Evolutionary conservation across 2,113 vertebrate genomes (phyloP).

Genomic region (Bufo bufo): DNA sequence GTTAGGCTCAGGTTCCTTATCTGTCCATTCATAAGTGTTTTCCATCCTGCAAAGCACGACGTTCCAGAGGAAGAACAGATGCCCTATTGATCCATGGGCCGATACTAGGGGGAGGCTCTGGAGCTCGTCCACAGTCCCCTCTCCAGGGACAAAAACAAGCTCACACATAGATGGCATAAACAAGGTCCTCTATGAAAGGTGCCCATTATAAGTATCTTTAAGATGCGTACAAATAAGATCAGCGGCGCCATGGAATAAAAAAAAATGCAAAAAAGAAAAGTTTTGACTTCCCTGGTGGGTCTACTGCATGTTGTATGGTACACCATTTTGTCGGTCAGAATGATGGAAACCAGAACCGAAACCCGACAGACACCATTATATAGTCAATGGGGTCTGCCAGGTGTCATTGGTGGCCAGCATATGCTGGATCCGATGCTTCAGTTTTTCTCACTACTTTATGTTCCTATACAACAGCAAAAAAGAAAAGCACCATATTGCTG

Average conservation of each 20-base stretch:
- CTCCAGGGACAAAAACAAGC: not conserved
- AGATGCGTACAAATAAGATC: not conserved
- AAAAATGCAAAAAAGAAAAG: no score
- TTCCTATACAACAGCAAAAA: no score
- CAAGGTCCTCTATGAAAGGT: not conserved
- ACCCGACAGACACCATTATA: no score
- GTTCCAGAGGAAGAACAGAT: conserved; percentile 8
- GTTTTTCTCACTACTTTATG: no score
- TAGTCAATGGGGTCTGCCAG: no score
- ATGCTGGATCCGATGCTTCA: no score
- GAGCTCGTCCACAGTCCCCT: not conserved
- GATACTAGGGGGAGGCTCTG: not conserved
- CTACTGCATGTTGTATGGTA: no score
- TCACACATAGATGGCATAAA: not conserved
- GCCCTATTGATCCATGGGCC: not conserved
- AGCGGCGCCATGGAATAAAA: not conserved
- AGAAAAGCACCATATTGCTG: no score
- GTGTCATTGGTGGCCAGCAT: no score
- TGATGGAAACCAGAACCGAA: no score
- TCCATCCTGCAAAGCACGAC: not conserved
- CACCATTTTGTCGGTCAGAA: no score
- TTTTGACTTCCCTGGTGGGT: no score
- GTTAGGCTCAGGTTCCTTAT: not conserved
- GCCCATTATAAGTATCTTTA: not conserved
- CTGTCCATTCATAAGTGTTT: not conserved